A percentile compares a stretch with the other conserved stretches of the same genome.
phyloP scores from a whole-genome alignment of 2,113 vertebrate genomes.

The Gavia stellata region DNA sequence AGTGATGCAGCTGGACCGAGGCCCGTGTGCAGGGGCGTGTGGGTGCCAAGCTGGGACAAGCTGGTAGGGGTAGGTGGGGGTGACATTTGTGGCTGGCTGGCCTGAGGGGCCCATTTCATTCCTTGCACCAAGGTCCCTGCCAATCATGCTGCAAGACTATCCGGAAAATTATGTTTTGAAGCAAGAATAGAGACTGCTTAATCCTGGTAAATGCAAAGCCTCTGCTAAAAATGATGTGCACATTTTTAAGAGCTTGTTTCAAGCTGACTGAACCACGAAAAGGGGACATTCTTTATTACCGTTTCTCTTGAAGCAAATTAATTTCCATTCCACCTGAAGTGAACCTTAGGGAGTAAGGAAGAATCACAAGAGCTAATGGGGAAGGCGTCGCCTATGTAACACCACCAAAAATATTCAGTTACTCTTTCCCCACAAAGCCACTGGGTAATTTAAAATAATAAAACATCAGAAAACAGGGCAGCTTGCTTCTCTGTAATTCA shows the following conservation, averaged over 20 bases:
- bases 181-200: background rate
- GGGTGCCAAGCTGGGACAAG: background rate
- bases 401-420: constrained; percentile 49
- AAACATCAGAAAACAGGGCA: constrained; percentile 43
- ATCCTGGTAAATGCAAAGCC: background rate
- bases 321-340: constrained; percentile 28
- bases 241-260: constrained; percentile 30
- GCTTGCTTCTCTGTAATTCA: constrained; percentile 54
- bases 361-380: constrained; percentile 46
- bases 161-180: background rate
- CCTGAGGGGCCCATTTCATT: background rate
- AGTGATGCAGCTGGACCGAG: background rate
- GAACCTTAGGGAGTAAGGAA: constrained; percentile 6
- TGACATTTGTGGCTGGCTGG: constrained; percentile 1
- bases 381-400: constrained; percentile 37
- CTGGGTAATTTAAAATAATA: constrained; percentile 58
- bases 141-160: background rate
- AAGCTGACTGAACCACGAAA: constrained; percentile 2
- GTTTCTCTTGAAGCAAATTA: constrained; percentile 11
- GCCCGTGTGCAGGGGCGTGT: background rate
- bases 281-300: constrained; percentile 6
- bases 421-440: constrained; percentile 47
- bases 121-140: background rate
- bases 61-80: background rate
- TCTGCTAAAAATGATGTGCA: constrained; percentile 1